A percentile compares a stretch with the other conserved stretches of the same genome.
Conservation (phyloP, 2,797 vertebrate genomes). For the Betta splendens region DNA sequence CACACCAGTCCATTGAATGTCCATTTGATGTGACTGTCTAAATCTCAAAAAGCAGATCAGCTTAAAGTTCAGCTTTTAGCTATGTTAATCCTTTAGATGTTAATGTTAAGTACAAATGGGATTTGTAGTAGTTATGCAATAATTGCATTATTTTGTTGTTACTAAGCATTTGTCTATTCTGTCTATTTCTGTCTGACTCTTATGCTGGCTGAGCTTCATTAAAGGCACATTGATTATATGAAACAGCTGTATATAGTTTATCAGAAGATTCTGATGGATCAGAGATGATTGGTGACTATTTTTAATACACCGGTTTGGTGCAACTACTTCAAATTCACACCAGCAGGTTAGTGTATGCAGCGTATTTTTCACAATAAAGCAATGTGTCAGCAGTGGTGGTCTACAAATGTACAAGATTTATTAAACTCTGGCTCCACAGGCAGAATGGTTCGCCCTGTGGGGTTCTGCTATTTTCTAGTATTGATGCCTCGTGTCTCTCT, state of each 20-base stretch:
- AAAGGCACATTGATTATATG: not conserved
- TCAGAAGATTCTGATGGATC: not conserved
- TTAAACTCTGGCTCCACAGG: not conserved
- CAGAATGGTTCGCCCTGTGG: no score
- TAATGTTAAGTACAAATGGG: no score
- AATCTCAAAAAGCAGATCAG: no score
- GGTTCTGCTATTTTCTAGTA: no score
- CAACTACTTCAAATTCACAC: not conserved
- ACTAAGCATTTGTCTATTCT: not conserved
- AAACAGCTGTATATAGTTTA: not conserved
- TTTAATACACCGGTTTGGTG: not conserved
- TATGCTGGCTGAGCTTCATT: not conserved
- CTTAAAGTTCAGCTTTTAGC: no score
- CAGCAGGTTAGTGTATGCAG: not conserved
- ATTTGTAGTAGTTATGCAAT: not conserved
- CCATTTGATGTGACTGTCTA: no score
- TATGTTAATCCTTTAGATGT: no score
- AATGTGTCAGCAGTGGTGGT: not conserved
- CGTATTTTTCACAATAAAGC: not conserved
- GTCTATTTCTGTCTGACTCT: not conserved
- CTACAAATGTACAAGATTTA: not conserved
- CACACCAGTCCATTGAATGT: not conserved
- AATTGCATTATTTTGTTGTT: not conserved
- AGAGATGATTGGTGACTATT: not conserved
- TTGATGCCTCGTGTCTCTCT: no score